Evolutionary conservation across 2,888 invertebrate species (phyloP).

Genomic region (Tetranychus truncatus): DNA sequence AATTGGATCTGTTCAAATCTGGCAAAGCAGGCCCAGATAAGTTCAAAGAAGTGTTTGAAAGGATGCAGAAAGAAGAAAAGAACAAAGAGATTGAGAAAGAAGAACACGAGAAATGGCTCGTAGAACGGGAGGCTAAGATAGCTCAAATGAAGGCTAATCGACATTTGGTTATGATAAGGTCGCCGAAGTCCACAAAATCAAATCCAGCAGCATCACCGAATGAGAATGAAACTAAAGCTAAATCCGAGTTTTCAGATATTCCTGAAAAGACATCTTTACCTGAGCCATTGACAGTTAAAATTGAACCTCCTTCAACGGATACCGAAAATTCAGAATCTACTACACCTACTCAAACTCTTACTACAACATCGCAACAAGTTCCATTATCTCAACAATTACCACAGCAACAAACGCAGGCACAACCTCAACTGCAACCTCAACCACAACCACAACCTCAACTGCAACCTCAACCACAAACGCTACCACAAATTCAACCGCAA

Average conservation of each 20-base stretch:
- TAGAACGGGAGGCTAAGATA: conserved; percentile 41
- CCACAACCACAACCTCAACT: no score
- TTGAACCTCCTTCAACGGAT: conserved; percentile 4
- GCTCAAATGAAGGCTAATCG: conserved; percentile 17
- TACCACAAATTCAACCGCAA: no score
- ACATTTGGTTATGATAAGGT: neutral
- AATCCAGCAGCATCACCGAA: neutral
- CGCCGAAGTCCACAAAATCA: neutral
- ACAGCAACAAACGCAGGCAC: no score
- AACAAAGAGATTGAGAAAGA: conserved; percentile 49
- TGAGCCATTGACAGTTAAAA: neutral
- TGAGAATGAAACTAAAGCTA: neutral
- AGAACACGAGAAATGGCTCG: conserved; percentile 44
- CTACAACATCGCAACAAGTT: neutral
- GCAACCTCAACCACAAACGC: no score
- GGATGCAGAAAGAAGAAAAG: conserved; percentile 47
- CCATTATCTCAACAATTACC: no score
- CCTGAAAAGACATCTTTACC: neutral
- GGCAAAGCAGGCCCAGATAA: conserved; percentile 48
- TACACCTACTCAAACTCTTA: neutral
- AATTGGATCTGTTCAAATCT: conserved; percentile 40
- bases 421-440: no score
- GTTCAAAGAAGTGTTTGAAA: conserved; percentile 51
- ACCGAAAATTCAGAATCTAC: neutral
- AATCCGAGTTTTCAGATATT: neutral